phyloP scores from a whole-genome alignment of 2,113 vertebrate species.

The Atractosteus spatula region DNA sequence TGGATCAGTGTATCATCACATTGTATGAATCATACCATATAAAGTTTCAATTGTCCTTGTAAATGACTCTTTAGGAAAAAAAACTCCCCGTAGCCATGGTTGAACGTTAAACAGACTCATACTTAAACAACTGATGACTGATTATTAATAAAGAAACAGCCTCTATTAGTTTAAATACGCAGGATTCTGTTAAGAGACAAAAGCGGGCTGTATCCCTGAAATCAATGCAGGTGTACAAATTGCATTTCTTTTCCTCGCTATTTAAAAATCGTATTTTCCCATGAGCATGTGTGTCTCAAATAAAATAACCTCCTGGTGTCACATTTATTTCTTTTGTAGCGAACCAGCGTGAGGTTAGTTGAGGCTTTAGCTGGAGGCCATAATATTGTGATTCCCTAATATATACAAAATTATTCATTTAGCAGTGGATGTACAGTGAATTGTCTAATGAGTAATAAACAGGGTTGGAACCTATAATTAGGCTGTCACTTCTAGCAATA shows the following conservation, averaged over 20 bases:
- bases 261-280: conserved; percentile 58
- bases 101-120: conserved; percentile 35
- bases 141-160: conserved; percentile 21
- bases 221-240: conserved; percentile 60
- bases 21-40: conserved; percentile 66
- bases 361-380: conserved; percentile 69
- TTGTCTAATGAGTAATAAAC: conserved; percentile 79
- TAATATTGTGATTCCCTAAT: conserved; percentile 71
- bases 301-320: conserved; percentile 72
- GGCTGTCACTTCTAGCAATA: conserved; percentile 74
- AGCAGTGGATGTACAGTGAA: conserved; percentile 71
- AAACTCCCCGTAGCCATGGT: conserved; percentile 17
- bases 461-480: conserved; percentile 71
- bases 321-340: conserved; percentile 71
- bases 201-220: conserved; percentile 27
- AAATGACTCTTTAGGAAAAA: conserved; percentile 40
- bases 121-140: conserved; percentile 34
- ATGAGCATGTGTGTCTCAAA: conserved; percentile 59
- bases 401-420: conserved; percentile 81
- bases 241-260: conserved; percentile 39
- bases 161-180: conserved; percentile 8
- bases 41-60: conserved; percentile 69
- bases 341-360: conserved; percentile 65
- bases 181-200: conserved; percentile 28
- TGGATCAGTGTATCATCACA: conserved; percentile 48